A percentile compares a stretch with the other conserved stretches of the same genome.
Conservation (phyloP, 1,140 invertebrate species). For the Augochlora pura region DNA sequence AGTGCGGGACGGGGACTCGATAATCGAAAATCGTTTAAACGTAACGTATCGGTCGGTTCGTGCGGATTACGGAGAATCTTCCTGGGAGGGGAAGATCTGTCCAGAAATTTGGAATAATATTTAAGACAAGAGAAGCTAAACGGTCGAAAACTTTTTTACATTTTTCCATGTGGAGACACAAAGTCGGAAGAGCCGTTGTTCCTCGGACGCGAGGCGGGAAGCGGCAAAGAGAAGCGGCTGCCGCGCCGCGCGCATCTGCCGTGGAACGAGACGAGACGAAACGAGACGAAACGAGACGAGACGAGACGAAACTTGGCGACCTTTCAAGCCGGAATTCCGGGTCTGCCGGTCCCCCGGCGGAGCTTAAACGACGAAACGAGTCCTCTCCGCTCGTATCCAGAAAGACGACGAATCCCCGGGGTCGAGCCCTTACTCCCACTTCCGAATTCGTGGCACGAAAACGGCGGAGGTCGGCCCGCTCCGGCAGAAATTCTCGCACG, state of each 20-base stretch:
- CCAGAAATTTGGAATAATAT: too few relatives aligned
- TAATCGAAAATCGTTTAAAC: slow-evolving; percentile 4
- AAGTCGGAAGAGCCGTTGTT: slow-evolving; percentile 14
- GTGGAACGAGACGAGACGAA: too few relatives aligned
- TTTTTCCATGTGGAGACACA: not conserved
- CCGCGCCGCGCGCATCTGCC: too few relatives aligned
- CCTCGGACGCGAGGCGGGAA: slow-evolving; percentile 22
- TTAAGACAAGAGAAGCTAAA: too few relatives aligned
- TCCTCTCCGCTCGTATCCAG: not conserved
- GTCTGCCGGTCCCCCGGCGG: slow-evolving; percentile 5
- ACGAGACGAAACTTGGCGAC: slow-evolving; percentile 45
- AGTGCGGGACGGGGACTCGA: not conserved
- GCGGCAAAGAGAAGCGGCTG: not conserved
- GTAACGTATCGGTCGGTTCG: not conserved
- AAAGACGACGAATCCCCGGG: slow-evolving; percentile 3
- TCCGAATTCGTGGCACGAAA: slow-evolving; percentile 49
- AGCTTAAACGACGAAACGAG: slow-evolving; percentile 40
- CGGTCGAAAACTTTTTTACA: too few relatives aligned
- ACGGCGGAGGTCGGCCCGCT: not conserved
- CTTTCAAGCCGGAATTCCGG: slow-evolving; percentile 51
- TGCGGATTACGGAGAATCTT: slow-evolving; percentile 15
- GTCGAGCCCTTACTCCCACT: slow-evolving; percentile 8
- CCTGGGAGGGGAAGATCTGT: not conserved
- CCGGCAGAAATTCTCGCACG: slow-evolving; percentile 6
- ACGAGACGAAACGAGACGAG: too few relatives aligned